Base-by-base conservation (phyloP, 2,797 vertebrate species). In the Holocentrus rufus region DNA sequence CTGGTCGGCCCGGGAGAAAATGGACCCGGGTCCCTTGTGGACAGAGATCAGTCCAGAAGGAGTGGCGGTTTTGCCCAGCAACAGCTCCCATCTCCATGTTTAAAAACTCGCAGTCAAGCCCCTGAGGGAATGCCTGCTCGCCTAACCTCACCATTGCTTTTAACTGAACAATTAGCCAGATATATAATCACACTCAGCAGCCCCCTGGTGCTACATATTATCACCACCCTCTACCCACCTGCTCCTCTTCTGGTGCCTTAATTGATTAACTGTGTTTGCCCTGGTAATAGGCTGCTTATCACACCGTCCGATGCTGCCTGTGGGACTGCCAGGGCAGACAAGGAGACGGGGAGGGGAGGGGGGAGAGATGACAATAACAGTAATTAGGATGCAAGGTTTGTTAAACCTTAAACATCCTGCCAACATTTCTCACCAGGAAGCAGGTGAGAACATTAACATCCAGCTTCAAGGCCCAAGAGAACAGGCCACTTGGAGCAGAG, bases 251-350 rank as follows among this genome's bases (percentile, higher is more conserved):
- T 72, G 65, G 72, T 52, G 18, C 66, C 72, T 84, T 91, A 89
- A 92, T 90, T 92, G 91, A 92, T 93, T 88, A 90, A 87, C 61
- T 80, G 76, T 86, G 87, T 92, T 91, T 89, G 78, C 77, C 70
- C 67, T 80, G 78, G 73, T 90, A 90, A 90, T 80, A 79, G 86
- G 87, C 82, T 86, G 76, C 84, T 91, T 91, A 89, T 89, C 87
- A 88, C 76, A 60, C 74, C 7, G 34, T 71, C 81, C 83, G 82
- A 71, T 67, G 77, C 72, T 50, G 66, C 85, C 82, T 86, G 84
- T 85, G 82, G 85, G 83, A 88, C 69, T 68, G 50, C 27, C 42
- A 42, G 86, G 88, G 89, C 86, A 85, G 76, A 80, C 74, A 61
- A 61, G 22, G 65, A 83, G 72, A 76, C 59, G n/a, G n/a, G n/a